These are phyloP conservation scores for Gallinago solitaria DNA, from an alignment of 2,797 vertebrate genomes.

Conservation along the genomic window DNA sequence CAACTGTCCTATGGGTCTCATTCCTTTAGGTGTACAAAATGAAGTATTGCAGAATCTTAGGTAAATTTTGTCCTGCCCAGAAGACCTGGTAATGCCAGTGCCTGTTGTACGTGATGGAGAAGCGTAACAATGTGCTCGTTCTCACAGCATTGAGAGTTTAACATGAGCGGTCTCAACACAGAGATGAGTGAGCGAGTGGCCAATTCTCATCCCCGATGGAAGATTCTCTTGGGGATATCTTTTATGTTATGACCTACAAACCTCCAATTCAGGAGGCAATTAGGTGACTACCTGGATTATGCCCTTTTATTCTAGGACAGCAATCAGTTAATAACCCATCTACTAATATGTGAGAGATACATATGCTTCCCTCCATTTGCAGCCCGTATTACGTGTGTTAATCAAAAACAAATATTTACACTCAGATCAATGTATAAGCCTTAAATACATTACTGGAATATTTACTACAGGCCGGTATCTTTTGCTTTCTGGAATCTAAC, in stretches of 20 bases:
- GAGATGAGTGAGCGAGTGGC: neutral
- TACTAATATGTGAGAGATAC: neutral
- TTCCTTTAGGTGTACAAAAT: neutral
- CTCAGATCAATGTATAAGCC: neutral
- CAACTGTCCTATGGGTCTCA: neutral
- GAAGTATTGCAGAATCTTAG: neutral
- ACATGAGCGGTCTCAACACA: neutral
- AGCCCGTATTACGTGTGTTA: neutral
- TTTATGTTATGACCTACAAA: neutral
- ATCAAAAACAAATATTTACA: neutral
- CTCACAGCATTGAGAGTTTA: neutral
- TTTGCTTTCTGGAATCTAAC: neutral
- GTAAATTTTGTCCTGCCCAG: neutral
- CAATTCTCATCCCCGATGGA: neutral
- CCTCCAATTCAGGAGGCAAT: neutral
- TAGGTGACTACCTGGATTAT: neutral
- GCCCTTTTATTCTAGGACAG: neutral
- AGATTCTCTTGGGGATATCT: neutral
- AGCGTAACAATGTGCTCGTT: accelerated
- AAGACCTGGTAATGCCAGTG: neutral
- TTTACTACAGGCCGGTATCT: neutral
- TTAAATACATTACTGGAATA: neutral
- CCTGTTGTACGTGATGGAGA: neutral
- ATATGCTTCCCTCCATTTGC: neutral
- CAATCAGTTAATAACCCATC: neutral